Evolutionary conservation across 2,797 vertebrate genomes (phyloP), one percentile per base, ranked within the genome.

Genomic region (Chelon labrosus): DNA sequence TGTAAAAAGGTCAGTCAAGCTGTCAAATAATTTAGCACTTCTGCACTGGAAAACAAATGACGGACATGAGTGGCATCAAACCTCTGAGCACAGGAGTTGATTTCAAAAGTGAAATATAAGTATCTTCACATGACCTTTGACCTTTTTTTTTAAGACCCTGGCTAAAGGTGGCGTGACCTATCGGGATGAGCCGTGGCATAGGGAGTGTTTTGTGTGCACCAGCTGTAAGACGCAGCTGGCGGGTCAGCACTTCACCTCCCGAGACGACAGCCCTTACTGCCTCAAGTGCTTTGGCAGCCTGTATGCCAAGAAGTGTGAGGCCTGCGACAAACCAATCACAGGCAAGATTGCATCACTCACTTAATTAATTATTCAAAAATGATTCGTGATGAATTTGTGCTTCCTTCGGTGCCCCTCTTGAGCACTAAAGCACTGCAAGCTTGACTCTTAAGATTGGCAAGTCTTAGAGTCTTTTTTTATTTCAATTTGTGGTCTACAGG

Each of bases 91-190:
- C 20, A 14, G 19, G 8, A 44, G 25, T 10, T 55, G 1, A 61
- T 38, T 54, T 27, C 10, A 5, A 13, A 52, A 65, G 37, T 58
- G 9, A 27, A 39, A 16, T 42, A 20, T 22, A 39, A 17, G 3
- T 7, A 42, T 54, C 27, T n/a, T 14, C 25, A 27, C 16, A 1
- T 78, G 35, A 80, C 52, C 37, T 60, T 52, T 73, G 35, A 54
- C 54, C 37, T 64, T 47, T 56, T 20, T 7, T 70, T 79, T 80
- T 70, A 70, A 99, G 98, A 95, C 95, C 61, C 93, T 99, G 94
- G 96, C 96, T 70, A 99, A 99, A 95, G 98, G 98, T 27, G 98
- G 98, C 0, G 97, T 99, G 93, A 99, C 98, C 56, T 99, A 99
- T 85, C 94, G 97, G 25, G 97, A 99, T 0, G 97, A 99, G 93